A percentile compares a stretch with the other conserved stretches of the same genome.
phyloP scores from a whole-genome alignment of 2,113 vertebrate genomes.

The Himantopus leucocephalus region DNA sequence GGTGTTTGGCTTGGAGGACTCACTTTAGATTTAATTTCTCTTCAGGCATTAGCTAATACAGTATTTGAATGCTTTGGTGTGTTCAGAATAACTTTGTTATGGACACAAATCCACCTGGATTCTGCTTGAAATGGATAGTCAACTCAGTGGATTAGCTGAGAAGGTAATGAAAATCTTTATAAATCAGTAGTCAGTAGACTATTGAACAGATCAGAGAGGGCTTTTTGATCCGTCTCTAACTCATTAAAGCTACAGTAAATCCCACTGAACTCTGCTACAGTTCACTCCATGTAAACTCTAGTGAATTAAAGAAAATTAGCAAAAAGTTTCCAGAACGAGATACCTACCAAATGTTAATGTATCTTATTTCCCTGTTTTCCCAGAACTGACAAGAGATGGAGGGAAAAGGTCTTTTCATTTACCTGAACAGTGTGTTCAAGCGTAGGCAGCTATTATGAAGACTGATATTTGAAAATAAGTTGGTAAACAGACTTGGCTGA shows the following conservation, averaged over 20 bases:
- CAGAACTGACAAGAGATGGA: not conserved
- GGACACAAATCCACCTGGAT: conserved; percentile 45
- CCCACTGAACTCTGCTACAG: not conserved
- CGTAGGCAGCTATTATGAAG: not conserved
- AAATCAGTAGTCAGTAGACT: conserved; percentile 60
- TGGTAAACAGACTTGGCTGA: not conserved
- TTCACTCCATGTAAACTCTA: not conserved
- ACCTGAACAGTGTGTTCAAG: not conserved
- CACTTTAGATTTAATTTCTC: not conserved
- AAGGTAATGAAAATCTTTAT: conserved; percentile 68
- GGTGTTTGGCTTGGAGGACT: conserved; percentile 7
- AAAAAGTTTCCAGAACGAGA: not conserved
- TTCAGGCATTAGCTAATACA: conserved; percentile 31
- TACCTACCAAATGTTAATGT: not conserved
- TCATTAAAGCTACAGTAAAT: conserved; percentile 65
- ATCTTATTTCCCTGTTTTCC: not conserved
- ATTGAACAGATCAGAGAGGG: conserved; percentile 32
- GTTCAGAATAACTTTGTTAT: conserved; percentile 46
- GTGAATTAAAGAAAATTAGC: conserved; percentile 53
- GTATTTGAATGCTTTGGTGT: conserved; percentile 42
- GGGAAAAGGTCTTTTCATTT: not conserved
- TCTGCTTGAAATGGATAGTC: conserved; percentile 62
- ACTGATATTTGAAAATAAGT: not conserved
- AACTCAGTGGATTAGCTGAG: conserved; percentile 65
- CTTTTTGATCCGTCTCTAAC: conserved; percentile 31